A percentile compares a stretch with the other conserved stretches of the same genome.
Conservation (phyloP, 2,888 invertebrate species). For the Melanophora roralis region DNA sequence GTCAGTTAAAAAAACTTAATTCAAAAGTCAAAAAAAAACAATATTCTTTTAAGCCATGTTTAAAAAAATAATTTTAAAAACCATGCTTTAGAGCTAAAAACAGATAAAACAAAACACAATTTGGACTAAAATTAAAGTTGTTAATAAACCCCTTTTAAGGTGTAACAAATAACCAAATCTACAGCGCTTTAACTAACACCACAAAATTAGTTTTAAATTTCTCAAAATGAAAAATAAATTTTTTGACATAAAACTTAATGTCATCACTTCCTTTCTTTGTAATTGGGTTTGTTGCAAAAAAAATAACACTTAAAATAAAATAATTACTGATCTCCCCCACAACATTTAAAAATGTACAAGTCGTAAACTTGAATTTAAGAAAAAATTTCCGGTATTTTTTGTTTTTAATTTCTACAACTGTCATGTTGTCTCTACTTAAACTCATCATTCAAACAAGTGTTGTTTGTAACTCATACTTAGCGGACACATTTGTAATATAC, state of each 20-base stretch:
- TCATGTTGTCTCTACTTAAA: constrained; percentile 49
- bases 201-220: no score
- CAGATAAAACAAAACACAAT: no score
- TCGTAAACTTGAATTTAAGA: constrained; percentile 25
- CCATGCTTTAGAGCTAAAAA: no score
- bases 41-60: no score
- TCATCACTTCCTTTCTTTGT: constrained; percentile 30
- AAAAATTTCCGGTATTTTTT: constrained; percentile 52
- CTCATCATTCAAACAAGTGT: constrained; percentile 44
- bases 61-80: no score
- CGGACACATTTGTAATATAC: neutral
- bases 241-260: constrained; percentile 11
- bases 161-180: no score
- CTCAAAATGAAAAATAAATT: neutral
- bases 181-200: no score
- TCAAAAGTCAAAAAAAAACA: no score
- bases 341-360: neutral
- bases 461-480: constrained; percentile 32
- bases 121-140: no score
- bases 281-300: neutral
- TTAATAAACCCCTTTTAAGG: no score
- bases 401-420: constrained; percentile 37
- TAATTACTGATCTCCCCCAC: neutral
- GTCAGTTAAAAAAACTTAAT: no score
- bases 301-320: neutral